A percentile compares a stretch with the other conserved stretches of the same genome.
Evolutionary conservation across 2,113 vertebrate genomes (phyloP).

Genomic region (Okapia johnstoni): DNA sequence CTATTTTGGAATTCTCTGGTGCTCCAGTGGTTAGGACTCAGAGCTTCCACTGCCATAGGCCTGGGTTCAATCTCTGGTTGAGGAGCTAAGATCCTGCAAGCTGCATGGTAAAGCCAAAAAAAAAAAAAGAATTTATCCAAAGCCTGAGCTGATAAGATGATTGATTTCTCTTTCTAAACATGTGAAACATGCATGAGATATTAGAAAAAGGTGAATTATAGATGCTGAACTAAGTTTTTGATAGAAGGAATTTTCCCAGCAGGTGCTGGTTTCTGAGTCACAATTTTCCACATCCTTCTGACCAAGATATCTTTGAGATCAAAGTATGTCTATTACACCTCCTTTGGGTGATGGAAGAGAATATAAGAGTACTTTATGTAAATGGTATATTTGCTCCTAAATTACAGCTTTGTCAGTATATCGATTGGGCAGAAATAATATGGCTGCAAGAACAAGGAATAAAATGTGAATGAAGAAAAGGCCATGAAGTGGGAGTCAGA

Average conservation of each 20-base stretch:
- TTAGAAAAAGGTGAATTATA: not conserved
- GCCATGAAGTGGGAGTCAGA: not conserved
- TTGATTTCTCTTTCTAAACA: not conserved
- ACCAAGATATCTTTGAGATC: not conserved
- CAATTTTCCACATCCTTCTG: not conserved
- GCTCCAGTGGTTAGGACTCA: not conserved
- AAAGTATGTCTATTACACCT: not conserved
- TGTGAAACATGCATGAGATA: not conserved
- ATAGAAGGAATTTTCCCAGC: not conserved
- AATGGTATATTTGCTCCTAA: not conserved
- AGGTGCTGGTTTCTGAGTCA: slow-evolving; percentile 5
- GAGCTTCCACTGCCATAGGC: not conserved
- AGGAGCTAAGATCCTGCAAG: not conserved
- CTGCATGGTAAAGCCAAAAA: not conserved
- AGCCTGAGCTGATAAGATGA: not conserved
- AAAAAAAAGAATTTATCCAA: not conserved
- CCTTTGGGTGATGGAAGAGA: not conserved
- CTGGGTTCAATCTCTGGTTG: not conserved
- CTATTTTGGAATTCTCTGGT: not conserved
- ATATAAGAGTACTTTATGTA: not conserved
- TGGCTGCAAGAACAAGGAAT: not conserved
- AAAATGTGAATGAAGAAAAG: not conserved
- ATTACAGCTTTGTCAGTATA: not conserved
- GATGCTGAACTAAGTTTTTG: not conserved
- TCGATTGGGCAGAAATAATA: not conserved